phyloP scores from a whole-genome alignment of 2,797 vertebrate genomes.

The Leptatherina wallacei region DNA sequence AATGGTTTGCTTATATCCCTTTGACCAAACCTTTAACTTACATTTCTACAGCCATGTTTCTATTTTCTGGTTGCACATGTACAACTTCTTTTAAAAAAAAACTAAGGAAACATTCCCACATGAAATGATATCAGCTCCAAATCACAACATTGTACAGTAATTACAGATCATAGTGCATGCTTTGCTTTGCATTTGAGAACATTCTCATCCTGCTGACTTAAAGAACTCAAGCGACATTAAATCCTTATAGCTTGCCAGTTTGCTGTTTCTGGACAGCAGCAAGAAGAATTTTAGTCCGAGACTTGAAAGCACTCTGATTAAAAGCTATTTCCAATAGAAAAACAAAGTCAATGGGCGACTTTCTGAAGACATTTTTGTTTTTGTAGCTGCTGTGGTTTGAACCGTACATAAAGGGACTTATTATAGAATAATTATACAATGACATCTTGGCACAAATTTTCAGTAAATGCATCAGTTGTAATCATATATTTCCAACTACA shows the following conservation, averaged over 20 bases:
- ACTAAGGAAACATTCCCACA: background rate
- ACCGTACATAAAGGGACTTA: slow-evolving; percentile 60
- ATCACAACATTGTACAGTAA: background rate
- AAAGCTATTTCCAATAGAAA: slow-evolving; percentile 57
- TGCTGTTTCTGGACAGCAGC: slow-evolving; percentile 44
- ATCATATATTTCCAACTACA: slow-evolving; percentile 78
- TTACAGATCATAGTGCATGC: slow-evolving; percentile 5
- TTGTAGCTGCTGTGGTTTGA: slow-evolving; percentile 73
- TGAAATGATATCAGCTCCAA: background rate
- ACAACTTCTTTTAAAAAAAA: background rate
- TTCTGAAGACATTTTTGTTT: slow-evolving; percentile 72
- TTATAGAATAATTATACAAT: slow-evolving; percentile 86
- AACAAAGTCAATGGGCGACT: slow-evolving; percentile 50
- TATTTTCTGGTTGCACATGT: background rate
- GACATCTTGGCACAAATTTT: slow-evolving; percentile 72
- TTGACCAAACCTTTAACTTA: background rate
- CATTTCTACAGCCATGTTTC: background rate
- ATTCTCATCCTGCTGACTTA: background rate
- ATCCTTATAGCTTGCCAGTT: slow-evolving; percentile 24
- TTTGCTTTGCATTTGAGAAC: background rate
- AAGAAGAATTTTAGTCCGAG: slow-evolving; percentile 48
- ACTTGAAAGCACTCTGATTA: slow-evolving; percentile 69
- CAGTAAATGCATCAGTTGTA: slow-evolving; percentile 75
- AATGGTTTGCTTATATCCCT: background rate
- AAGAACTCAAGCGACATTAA: slow-evolving; percentile 18